phyloP scores from a whole-genome alignment of 2,797 vertebrate genomes.

The Hafferia zeledoni region DNA sequence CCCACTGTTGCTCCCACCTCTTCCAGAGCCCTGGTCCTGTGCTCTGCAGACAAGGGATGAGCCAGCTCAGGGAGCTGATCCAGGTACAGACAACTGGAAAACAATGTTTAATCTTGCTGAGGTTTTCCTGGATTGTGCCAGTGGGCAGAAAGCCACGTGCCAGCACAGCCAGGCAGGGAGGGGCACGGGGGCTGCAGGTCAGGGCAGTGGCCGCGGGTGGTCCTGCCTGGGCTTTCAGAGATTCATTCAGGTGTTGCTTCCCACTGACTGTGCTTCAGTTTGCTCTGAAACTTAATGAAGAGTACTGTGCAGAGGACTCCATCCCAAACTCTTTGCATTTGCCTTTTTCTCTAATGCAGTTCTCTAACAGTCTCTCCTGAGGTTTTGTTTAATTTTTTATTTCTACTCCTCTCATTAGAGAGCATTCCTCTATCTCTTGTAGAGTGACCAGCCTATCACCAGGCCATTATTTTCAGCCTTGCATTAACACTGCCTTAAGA shows the following conservation, averaged over 20 bases:
- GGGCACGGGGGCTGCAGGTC: accelerated
- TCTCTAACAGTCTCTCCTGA: background rate
- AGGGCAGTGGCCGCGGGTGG: accelerated
- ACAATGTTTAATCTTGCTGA: background rate
- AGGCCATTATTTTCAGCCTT: background rate
- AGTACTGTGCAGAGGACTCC: background rate
- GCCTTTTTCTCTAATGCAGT: background rate
- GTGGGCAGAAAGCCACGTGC: background rate
- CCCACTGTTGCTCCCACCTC: accelerated
- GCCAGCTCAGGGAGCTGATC: background rate
- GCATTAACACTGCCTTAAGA: background rate
- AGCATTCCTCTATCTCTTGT: background rate
- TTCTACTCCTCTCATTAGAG: background rate
- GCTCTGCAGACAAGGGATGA: background rate
- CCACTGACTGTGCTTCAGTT: background rate
- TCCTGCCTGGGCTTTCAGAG: background rate
- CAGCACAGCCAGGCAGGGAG: background rate
- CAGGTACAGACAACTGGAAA: background rate
- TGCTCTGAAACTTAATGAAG: background rate
- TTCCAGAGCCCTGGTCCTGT: background rate
- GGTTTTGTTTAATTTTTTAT: background rate
- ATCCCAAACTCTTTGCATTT: background rate
- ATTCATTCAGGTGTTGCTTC: background rate
- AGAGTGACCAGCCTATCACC: background rate
- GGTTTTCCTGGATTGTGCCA: background rate